Conservation (phyloP, 2,888 invertebrate genomes). For the Unio pictorum region DNA sequence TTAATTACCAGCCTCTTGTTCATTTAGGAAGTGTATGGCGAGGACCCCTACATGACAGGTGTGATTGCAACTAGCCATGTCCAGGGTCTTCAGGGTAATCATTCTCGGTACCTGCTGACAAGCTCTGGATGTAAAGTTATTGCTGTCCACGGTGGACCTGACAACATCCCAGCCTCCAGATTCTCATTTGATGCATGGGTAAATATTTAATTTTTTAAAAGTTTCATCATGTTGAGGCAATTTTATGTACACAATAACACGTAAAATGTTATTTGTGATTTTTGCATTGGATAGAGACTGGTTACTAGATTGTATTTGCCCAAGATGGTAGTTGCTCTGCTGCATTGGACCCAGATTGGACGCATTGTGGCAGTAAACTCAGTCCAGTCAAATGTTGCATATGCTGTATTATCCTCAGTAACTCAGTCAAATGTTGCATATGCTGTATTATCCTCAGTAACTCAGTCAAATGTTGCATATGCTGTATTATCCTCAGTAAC, state of each 20-base stretch:
- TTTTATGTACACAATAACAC: too few species aligned
- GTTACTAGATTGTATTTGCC: background rate
- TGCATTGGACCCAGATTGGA: too few species aligned
- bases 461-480: too few species aligned
- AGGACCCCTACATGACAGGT: slow-evolving; percentile 66
- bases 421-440: too few species aligned
- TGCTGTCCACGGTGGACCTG: slow-evolving; percentile 66
- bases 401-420: too few species aligned
- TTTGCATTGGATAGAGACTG: too few species aligned
- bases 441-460: too few species aligned
- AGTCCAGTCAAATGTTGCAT: too few species aligned
- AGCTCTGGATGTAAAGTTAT: slow-evolving; percentile 69
- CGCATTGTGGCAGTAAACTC: too few species aligned
- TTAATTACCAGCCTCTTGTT: background rate
- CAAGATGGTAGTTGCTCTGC: too few species aligned
- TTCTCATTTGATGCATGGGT: slow-evolving; percentile 58
- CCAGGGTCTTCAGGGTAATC: slow-evolving; percentile 63
- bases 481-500: too few species aligned
- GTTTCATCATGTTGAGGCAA: too few species aligned
- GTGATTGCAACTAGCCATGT: slow-evolving; percentile 57
- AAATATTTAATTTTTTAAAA: slow-evolving; percentile 1
- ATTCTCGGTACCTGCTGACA: slow-evolving; percentile 60
- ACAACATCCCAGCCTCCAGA: slow-evolving; percentile 58
- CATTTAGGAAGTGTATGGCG: slow-evolving; percentile 68
- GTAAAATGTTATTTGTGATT: background rate